Evolutionary conservation across 2,888 invertebrate species (phyloP), one percentile per base, ranked within the genome.

Genomic region (Cyaniris semiargus): DNA sequence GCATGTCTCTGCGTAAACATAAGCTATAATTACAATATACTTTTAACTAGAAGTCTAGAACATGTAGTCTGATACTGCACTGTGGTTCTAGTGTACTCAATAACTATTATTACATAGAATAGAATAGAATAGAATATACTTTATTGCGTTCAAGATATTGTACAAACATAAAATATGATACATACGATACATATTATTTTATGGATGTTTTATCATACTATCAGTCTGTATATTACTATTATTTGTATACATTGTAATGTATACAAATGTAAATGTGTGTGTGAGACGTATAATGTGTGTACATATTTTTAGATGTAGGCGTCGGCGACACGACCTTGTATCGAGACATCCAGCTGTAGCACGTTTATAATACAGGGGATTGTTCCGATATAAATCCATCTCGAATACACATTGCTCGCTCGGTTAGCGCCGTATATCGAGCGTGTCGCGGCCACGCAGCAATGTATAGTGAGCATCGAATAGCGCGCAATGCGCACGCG

Each of bases 281-380:
- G 27, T 27, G 34, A 48, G 71, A 77, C 88, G 91, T 92, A 89
- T 89, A 89, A 89, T 92, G 92, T 89, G 89, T 91, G 85, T 27
- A 60, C 60, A 66, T 93, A 92, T 93, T 91, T 91, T 89, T 92
- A 92, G 88, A 87, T 81, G 91, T 91, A 86, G 92, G 92, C 83
- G 86, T 87, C 90, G 88, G 85, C 88, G 86, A 82, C 82, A 86
- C 91, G 92, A 92, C 93, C 93, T 93, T 93, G 93, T 86, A 88
- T 83, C 84, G 91, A 91, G 92, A 92, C 92, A 86, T 84, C 84
- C 78, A 76, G 79, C 80, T 83, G 88, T 87, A 83, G 84, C 81
- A 77, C 79, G 79, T 70, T 66, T 81, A 82, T 83, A 84, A 83
- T 82, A 80, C 81, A 79, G 76, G 78, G 56, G 78, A 75, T 72